These are phyloP conservation scores for Ichneumoninae sp. DNA, from an alignment of 2,888 invertebrate species.

Conservation along the genomic window DNA sequence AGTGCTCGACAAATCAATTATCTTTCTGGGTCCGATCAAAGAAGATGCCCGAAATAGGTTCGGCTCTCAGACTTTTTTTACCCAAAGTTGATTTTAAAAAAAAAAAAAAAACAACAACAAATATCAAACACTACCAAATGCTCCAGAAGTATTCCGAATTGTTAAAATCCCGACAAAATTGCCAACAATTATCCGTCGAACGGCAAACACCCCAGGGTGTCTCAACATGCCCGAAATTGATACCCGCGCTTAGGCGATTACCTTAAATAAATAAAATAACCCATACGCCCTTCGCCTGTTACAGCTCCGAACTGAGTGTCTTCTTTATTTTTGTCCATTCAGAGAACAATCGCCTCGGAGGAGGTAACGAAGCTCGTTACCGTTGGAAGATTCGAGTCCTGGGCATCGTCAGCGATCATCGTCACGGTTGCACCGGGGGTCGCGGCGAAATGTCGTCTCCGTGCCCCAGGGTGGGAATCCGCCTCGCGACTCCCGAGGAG, in stretches of 20 bases:
- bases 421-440: not conserved
- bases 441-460: conserved; percentile 36
- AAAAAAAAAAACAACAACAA: not conserved
- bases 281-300: not conserved
- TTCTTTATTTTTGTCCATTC: not conserved
- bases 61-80: too few species aligned
- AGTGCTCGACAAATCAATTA: too few species aligned
- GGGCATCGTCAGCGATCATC: conserved; percentile 28
- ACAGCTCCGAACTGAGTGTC: not conserved
- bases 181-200: not conserved
- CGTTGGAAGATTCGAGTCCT: conserved; percentile 45
- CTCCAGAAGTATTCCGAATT: not conserved
- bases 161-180: not conserved
- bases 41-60: too few species aligned
- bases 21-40: not conserved
- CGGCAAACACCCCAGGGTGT: not conserved
- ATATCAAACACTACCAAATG: not conserved
- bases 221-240: too few species aligned
- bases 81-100: too few species aligned
- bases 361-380: conserved; percentile 67
- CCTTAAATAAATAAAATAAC: too few species aligned
- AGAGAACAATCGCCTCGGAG: conserved; percentile 38
- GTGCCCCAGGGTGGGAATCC: conserved; percentile 9
- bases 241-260: too few species aligned
- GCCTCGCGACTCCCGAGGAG: conserved; percentile 35